Evolutionary conservation across 2,888 invertebrate species (phyloP).

Genomic region (Drymonia ruficornis): DNA sequence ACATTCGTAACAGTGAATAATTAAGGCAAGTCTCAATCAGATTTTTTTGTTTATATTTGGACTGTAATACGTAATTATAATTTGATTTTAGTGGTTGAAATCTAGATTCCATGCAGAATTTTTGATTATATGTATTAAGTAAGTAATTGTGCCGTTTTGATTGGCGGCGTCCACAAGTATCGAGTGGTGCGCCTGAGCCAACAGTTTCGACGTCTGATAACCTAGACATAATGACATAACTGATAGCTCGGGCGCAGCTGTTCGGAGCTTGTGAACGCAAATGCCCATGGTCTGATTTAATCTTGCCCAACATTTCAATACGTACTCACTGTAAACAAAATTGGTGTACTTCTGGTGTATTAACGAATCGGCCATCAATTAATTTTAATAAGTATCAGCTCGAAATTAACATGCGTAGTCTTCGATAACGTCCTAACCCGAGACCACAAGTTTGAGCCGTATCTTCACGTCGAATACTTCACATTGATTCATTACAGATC

Average conservation of each 20-base stretch:
- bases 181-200: too few relatives aligned
- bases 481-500: slow-evolving; percentile 74
- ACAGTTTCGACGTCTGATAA: too few relatives aligned
- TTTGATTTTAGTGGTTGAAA: too few relatives aligned
- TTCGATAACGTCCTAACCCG: slow-evolving; percentile 78
- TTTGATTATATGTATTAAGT: too few relatives aligned
- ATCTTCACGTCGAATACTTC: slow-evolving; percentile 63
- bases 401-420: slow-evolving; percentile 77
- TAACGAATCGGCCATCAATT: slow-evolving; percentile 70
- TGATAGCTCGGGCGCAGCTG: too few relatives aligned
- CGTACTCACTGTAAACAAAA: slow-evolving; percentile 53
- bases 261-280: too few relatives aligned
- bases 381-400: slow-evolving; percentile 66
- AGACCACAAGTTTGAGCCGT: slow-evolving; percentile 81
- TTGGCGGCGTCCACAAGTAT: too few relatives aligned
- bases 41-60: neutral
- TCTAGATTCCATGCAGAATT: too few relatives aligned
- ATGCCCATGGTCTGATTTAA: slow-evolving; percentile 5
- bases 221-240: too few relatives aligned
- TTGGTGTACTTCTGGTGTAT: slow-evolving; percentile 76
- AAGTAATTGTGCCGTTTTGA: too few relatives aligned
- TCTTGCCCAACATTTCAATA: slow-evolving; percentile 21
- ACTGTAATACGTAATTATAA: neutral
- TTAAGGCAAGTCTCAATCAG: slow-evolving; percentile 5
- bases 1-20: slow-evolving; percentile 43